Evolutionary conservation across 1,140 invertebrate genomes (phyloP), one percentile per base, ranked within the genome.

Genomic region (Manduca sexta): DNA sequence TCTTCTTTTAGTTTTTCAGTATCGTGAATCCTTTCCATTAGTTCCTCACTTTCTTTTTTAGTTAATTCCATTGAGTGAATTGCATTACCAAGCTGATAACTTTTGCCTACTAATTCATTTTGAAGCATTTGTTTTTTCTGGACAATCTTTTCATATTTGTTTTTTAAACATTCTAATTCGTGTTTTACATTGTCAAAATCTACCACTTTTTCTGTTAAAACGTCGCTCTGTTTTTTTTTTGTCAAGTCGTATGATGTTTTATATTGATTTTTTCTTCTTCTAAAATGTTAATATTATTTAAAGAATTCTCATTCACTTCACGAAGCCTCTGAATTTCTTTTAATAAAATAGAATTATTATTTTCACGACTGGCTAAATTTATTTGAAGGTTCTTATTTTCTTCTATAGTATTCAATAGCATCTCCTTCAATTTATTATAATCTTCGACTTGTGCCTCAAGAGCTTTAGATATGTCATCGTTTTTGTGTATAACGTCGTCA

Each of bases 281-380:
- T 44, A 82, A 56, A 40, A 44, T 60, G 49, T 61, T 59, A 15
- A 81, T 64, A 47, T 53, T 69, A 17, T 54, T 49, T 4, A 52
- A 17, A 44, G 50, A 44, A 38, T 40, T 39, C 13, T 49, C 52
- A 46, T 77, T 71, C 39, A 62, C 43, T 43, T 69, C 57, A 4
- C 57, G 49, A 17, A 81, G 57, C 58, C 54, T 59, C 45, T 74
- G 44, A 14, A 80, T 66, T 69, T 81, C 72, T 52, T 69, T 47
- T 45, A 67, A 12, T 33, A 79, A 53, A 29, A 60, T 29, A n/a
- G 52, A 56, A 37, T 64, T 67, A 35, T 64, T 49, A 39, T 56
- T 62, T 49, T 61, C 59, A 29, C 46, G 48, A 34, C 30, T 46
- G 12, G 42, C 17, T 35, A 63, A 52, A 5, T 50, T 47, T n/a